A percentile compares a stretch with the other conserved stretches of the same genome.
Evolutionary conservation across 2,113 vertebrate species (phyloP).

Genomic region (Chelonoidis abingdonii): DNA sequence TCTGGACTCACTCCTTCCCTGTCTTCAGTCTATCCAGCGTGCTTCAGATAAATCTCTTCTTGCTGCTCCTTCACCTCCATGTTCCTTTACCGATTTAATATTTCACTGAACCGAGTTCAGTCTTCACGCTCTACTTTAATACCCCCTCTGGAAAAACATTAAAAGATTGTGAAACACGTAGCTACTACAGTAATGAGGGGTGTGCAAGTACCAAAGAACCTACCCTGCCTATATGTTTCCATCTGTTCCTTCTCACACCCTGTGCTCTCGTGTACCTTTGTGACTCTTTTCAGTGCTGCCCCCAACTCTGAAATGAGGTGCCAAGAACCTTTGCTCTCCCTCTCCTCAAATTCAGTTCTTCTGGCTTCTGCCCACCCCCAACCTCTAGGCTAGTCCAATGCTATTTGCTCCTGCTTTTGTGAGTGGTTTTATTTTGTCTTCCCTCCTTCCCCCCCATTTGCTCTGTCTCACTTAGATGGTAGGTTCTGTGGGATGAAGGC

Average conservation of each 20-base stretch:
- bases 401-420: neutral
- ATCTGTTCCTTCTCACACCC: neutral
- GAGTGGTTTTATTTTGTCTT: neutral
- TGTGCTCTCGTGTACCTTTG: neutral
- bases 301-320: neutral
- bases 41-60: fast-evolving
- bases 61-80: neutral
- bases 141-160: neutral
- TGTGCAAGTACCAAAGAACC: neutral
- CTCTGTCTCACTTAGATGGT: fast-evolving
- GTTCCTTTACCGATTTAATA: neutral
- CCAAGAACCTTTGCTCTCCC: neutral
- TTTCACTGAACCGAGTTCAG: neutral
- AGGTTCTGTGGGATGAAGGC: neutral
- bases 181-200: neutral
- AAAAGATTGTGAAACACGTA: neutral
- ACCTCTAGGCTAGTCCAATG: neutral
- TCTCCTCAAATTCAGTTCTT: neutral
- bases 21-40: neutral
- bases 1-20: neutral
- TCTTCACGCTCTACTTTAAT: neutral
- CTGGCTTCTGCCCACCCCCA: neutral
- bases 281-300: neutral
- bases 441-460: neutral
- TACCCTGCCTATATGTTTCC: neutral